Base-by-base conservation (phyloP, 2,113 vertebrate species). In the Oreochromis tanganicae region DNA sequence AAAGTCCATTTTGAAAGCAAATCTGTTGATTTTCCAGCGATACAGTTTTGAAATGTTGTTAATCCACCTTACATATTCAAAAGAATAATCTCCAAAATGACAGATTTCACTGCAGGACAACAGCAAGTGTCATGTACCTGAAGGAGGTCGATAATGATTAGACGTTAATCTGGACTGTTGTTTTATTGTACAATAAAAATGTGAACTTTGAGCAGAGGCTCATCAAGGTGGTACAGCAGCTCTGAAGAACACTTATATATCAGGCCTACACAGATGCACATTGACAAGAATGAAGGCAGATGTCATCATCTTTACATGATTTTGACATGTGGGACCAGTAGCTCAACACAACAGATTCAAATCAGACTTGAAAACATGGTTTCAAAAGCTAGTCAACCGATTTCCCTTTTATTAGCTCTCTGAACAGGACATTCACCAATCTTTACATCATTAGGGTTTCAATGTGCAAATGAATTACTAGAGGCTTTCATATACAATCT, bases 141-240 rank as follows among this genome's bases (percentile, higher is more conserved):
- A 56, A 46, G 32, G 17, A 54, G 24, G 43, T 46, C 12, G 88
- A 87, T 59, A 87, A 91, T 29, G 19, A 83, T 75, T 5, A 61
- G 82, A 86, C 56, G 7, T 84, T 84, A 27, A 50, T 89, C 87
- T 92, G 87, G 91, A 93, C 82, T 87, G 29, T 83, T 59, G 24
- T 85, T 95, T 95, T 95, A 95, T 95, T 94, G 89, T 91, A 87
- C 89, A 89, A 94, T 94, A 91, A 93, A 93, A 46, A 8, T 89
- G 79, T 91, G 91, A 88, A 92, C 92, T 93, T 95, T 93, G 87
- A 93, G 63, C 87, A 54, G 54, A 81, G 83, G 61, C 81, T 88
- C 83, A 92, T 41, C 32, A 27, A 57, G 41, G 82, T 89, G 63
- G 59, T 90, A 88, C 88, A 90, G 32, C 56, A 85, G 52, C 59